A percentile compares a stretch with the other conserved stretches of the same genome.
These are phyloP conservation scores for Melanerpes aurifrons DNA, from an alignment of 2,113 vertebrate species.

Conservation along the genomic window DNA sequence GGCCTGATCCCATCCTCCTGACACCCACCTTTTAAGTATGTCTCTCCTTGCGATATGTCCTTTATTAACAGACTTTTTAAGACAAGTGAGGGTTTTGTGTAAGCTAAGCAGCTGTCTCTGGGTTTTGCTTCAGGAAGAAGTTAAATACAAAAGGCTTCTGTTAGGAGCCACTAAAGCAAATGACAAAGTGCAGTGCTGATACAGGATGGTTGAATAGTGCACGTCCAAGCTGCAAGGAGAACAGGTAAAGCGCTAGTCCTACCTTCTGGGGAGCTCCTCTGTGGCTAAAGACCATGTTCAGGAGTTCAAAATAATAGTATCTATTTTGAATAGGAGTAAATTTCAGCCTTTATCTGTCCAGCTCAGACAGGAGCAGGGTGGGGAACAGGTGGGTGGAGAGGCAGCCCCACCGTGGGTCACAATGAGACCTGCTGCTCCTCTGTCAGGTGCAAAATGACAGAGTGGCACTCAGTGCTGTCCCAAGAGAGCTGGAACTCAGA, in stretches of 20 bases:
- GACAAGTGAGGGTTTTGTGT: too few species aligned
- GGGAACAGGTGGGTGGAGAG: not conserved
- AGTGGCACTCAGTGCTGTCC: accelerated
- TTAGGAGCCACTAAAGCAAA: not conserved
- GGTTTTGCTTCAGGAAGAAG: not conserved
- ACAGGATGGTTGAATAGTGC: accelerated
- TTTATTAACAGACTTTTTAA: not conserved
- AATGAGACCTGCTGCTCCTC: not conserved
- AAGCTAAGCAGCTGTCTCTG: not conserved
- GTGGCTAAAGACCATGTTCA: not conserved
- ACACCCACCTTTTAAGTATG: too few species aligned
- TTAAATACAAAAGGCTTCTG: accelerated
- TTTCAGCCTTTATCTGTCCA: not conserved
- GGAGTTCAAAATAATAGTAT: not conserved
- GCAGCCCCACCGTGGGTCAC: accelerated
- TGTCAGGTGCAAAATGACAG: accelerated
- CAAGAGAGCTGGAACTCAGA: accelerated
- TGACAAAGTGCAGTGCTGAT: accelerated
- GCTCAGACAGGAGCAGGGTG: not conserved
- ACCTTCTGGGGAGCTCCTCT: not conserved
- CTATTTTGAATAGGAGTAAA: accelerated
- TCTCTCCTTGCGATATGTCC: accelerated
- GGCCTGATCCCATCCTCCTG: too few species aligned
- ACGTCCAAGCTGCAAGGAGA: accelerated
- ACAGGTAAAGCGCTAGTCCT: not conserved